These are phyloP conservation scores for Potamarius usumacintae DNA, from an alignment of 2,113 vertebrate species.

Conservation along the genomic window DNA sequence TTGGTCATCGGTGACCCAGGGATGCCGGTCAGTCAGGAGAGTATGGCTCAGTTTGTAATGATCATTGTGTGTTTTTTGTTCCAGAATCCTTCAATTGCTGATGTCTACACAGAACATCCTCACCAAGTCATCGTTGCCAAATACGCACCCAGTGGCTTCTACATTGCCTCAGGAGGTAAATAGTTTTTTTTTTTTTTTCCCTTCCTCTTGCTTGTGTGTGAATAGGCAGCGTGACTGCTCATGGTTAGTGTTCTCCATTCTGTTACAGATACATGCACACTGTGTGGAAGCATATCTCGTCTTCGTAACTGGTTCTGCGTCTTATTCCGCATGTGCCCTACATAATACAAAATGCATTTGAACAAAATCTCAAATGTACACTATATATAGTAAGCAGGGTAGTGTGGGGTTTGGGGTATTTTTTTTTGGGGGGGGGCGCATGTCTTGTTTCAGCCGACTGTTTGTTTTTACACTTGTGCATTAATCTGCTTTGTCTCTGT, in stretches of 20 bases:
- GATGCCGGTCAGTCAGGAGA: background rate
- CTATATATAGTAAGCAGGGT: background rate
- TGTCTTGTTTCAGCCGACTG: background rate
- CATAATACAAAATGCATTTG: background rate
- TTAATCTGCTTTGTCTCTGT: background rate
- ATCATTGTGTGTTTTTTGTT: background rate
- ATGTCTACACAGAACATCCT: conserved; percentile 96
- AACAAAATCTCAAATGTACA: background rate
- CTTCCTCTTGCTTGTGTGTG: background rate
- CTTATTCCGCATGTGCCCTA: background rate
- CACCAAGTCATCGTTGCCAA: conserved; percentile 90
- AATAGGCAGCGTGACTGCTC: background rate
- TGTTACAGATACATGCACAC: background rate
- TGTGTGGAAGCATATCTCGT: no score
- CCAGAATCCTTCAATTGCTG: conserved; percentile 91
- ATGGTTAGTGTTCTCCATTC: background rate
- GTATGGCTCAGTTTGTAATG: background rate
- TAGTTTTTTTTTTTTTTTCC: background rate
- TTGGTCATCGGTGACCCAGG: background rate
- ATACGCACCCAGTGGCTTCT: conserved; percentile 93
- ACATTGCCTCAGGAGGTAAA: conserved; percentile 95
- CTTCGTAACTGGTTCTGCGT: background rate
- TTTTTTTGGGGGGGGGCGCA: background rate
- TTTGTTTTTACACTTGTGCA: background rate
- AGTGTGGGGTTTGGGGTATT: background rate